phyloP scores from a whole-genome alignment of 2,888 invertebrate genomes.

The Clostera curtula region DNA sequence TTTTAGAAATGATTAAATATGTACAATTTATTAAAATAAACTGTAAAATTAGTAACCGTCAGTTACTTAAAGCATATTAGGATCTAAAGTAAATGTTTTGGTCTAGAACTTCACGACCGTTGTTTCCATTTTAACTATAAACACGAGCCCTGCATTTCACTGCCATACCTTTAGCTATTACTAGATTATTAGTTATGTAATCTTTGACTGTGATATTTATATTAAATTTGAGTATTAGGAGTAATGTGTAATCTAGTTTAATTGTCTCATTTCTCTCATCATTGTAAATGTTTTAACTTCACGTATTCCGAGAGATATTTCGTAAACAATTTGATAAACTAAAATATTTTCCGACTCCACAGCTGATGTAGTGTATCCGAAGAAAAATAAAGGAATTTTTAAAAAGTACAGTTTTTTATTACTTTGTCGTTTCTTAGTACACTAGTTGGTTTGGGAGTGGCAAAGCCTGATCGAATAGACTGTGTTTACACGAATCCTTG shows the following conservation, averaged over 20 bases:
- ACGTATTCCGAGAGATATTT: slow-evolving; percentile 26
- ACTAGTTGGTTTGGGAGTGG: too few relatives aligned
- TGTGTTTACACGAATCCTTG: too few relatives aligned
- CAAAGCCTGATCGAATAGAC: too few relatives aligned
- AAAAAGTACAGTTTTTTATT: slow-evolving; percentile 33
- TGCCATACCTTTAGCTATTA: slow-evolving; percentile 61
- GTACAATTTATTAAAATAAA: too few relatives aligned
- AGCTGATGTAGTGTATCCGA: slow-evolving; percentile 46
- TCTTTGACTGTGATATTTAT: slow-evolving; percentile 74
- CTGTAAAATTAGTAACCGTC: too few relatives aligned
- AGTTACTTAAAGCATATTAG: too few relatives aligned
- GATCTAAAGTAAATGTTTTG: too few relatives aligned
- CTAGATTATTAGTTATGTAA: slow-evolving; percentile 63
- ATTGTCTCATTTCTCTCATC: slow-evolving; percentile 23
- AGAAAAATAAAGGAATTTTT: slow-evolving; percentile 56
- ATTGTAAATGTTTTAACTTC: slow-evolving; percentile 25
- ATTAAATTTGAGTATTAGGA: slow-evolving; percentile 69
- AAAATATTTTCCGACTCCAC: slow-evolving; percentile 59
- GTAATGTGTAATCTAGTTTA: slow-evolving; percentile 49
- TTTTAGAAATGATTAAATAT: too few relatives aligned
- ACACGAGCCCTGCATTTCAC: slow-evolving; percentile 52
- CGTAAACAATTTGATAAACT: slow-evolving; percentile 30
- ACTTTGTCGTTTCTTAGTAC: slow-evolving; percentile 21
- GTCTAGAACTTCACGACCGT: slow-evolving; percentile 29
- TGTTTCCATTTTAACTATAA: slow-evolving; percentile 37